Conservation (phyloP, 1,140 invertebrate genomes). For the Macrobrachium rosenbergii region DNA sequence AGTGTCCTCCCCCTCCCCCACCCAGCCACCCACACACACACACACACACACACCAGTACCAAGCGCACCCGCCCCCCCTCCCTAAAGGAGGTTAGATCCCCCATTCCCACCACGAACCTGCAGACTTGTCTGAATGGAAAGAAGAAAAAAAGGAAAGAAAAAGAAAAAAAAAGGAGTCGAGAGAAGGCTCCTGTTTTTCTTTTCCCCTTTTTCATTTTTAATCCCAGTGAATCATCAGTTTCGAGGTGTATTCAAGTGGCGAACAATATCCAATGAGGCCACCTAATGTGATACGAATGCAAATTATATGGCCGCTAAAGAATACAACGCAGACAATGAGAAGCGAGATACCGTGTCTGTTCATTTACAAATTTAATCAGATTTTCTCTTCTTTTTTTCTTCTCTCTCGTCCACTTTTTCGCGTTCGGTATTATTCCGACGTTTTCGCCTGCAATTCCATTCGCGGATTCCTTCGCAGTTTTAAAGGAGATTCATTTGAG, state of each 20-base stretch:
- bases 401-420: background rate
- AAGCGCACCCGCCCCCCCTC: too few relatives aligned
- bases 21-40: too few relatives aligned
- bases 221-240: background rate
- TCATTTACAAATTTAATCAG: background rate
- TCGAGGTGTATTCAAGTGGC: too few relatives aligned
- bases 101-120: too few relatives aligned
- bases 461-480: background rate
- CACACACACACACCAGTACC: too few relatives aligned
- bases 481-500: background rate
- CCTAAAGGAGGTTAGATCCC: too few relatives aligned
- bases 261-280: too few relatives aligned
- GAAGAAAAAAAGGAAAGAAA: background rate
- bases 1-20: too few relatives aligned
- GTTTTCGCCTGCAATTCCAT: background rate
- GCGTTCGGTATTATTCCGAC: background rate
- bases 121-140: too few relatives aligned
- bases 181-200: background rate
- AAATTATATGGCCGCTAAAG: too few relatives aligned
- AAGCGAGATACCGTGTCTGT: background rate
- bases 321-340: too few relatives aligned
- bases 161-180: background rate
- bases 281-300: too few relatives aligned
- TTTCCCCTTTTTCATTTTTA: conserved; percentile 8
- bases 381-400: background rate